A percentile compares a stretch with the other conserved stretches of the same genome.
Evolutionary conservation across 2,113 vertebrate species (phyloP).

Genomic region (Cichladusa arquata): DNA sequence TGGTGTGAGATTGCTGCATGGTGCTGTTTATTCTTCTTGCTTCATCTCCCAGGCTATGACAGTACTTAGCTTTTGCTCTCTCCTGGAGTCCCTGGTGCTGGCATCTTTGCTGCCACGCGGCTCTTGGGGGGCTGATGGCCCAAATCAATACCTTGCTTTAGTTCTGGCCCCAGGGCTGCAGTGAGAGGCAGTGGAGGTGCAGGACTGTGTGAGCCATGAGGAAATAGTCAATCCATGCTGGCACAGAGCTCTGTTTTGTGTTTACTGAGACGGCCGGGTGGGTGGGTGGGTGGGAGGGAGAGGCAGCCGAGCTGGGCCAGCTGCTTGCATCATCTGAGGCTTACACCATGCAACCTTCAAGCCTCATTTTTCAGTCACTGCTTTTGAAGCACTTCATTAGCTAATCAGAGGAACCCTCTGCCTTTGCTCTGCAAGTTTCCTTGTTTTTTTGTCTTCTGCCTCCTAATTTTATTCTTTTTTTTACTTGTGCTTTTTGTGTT

Average conservation of each 20-base stretch:
- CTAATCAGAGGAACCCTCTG: slow-evolving; percentile 8
- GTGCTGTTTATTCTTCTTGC: not conserved
- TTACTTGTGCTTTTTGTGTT: not conserved
- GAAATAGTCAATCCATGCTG: slow-evolving; percentile 35
- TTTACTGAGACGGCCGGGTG: not conserved
- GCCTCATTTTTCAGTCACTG: not conserved
- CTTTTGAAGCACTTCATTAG: slow-evolving; percentile 36
- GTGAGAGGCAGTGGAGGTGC: not conserved
- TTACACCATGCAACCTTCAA: not conserved
- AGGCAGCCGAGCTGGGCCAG: not conserved
- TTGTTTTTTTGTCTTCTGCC: not conserved
- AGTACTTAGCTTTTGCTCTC: not conserved
- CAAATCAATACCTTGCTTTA: not conserved
- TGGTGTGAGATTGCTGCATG: not conserved
- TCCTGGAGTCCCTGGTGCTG: not conserved
- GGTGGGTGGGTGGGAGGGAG: not conserved
- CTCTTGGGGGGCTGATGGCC: accelerated
- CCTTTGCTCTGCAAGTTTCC: slow-evolving; percentile 1
- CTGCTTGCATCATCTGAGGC: slow-evolving; percentile 19
- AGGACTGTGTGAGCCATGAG: not conserved
- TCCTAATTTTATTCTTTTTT: not conserved
- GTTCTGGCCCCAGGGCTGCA: not conserved
- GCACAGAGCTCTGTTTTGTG: not conserved
- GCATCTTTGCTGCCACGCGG: not conserved
- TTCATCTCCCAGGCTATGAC: not conserved